These are phyloP conservation scores for Steatornis caripensis DNA, from an alignment of 2,113 vertebrate genomes.

Conservation along the genomic window DNA sequence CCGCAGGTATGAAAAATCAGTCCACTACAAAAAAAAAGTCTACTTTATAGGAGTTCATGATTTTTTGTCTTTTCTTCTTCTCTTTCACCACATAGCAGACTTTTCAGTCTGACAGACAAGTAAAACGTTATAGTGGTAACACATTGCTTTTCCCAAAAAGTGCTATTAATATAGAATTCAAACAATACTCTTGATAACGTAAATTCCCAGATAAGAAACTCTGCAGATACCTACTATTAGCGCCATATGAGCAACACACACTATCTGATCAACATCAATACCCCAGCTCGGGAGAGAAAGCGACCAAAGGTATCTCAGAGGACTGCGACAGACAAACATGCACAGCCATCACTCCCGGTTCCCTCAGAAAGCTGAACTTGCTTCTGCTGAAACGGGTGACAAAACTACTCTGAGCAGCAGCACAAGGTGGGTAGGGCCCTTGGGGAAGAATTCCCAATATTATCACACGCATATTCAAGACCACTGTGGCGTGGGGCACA, in stretches of 20 bases:
- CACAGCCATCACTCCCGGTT: background rate
- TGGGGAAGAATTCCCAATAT: background rate
- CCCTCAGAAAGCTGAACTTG: background rate
- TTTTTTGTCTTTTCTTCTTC: background rate
- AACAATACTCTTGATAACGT: background rate
- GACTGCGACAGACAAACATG: background rate
- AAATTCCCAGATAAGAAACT: background rate
- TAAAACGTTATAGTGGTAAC: background rate
- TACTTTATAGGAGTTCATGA: background rate
- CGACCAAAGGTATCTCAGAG: background rate
- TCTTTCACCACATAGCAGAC: background rate
- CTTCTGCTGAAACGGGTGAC: background rate
- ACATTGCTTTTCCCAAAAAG: background rate
- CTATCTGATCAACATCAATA: background rate
- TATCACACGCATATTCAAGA: fast-evolving
- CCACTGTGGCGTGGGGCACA: fast-evolving
- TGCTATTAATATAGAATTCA: background rate
- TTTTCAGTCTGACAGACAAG: background rate
- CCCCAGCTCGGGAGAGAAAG: background rate
- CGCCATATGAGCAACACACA: background rate
- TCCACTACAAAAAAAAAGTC: background rate
- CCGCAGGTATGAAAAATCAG: background rate
- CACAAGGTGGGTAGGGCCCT: fast-evolving
- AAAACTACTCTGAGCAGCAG: background rate
- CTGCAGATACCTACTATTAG: background rate